Conservation (phyloP, 2,888 invertebrate genomes). For the Lissocephala sabroskyi region DNA sequence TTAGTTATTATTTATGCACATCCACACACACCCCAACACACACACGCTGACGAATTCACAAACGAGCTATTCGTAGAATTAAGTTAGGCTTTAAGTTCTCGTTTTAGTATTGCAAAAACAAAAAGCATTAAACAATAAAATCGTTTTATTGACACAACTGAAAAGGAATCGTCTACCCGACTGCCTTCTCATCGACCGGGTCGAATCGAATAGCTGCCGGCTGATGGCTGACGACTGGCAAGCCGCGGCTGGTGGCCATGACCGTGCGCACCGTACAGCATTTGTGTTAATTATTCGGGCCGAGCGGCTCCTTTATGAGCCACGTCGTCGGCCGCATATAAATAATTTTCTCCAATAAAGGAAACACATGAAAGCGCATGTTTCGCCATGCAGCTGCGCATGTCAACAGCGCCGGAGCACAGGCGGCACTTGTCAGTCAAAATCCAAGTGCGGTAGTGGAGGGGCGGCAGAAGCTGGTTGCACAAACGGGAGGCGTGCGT, state of each 20-base stretch:
- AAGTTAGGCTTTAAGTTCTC: slow-evolving; percentile 43
- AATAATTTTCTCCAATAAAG: slow-evolving; percentile 63
- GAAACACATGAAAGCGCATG: slow-evolving; percentile 61
- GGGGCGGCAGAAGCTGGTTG: slow-evolving; percentile 10
- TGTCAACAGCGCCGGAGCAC: slow-evolving; percentile 46
- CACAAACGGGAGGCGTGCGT: slow-evolving; percentile 9
- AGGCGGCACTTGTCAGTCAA: slow-evolving; percentile 69
- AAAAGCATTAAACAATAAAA: slow-evolving; percentile 44
- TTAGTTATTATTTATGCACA: slow-evolving; percentile 60
- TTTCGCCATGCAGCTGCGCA: slow-evolving; percentile 57
- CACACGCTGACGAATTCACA: slow-evolving; percentile 12
- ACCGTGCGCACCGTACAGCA: slow-evolving; percentile 18
- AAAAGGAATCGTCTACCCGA: slow-evolving; percentile 15
- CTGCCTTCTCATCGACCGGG: slow-evolving; percentile 10
- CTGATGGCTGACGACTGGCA: too few species aligned
- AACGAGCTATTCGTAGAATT: slow-evolving; percentile 14
- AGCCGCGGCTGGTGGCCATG: too few species aligned
- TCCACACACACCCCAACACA: slow-evolving; percentile 10
- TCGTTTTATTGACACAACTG: slow-evolving; percentile 60
- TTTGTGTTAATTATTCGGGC: slow-evolving; percentile 56
- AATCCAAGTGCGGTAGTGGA: slow-evolving; percentile 56
- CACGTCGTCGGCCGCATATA: slow-evolving; percentile 44
- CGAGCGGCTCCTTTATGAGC: slow-evolving; percentile 21
- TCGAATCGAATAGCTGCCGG: not conserved
- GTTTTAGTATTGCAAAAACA: slow-evolving; percentile 55